Evolutionary conservation across 2,113 vertebrate genomes (phyloP).

Genomic region (Petaurus breviceps): DNA sequence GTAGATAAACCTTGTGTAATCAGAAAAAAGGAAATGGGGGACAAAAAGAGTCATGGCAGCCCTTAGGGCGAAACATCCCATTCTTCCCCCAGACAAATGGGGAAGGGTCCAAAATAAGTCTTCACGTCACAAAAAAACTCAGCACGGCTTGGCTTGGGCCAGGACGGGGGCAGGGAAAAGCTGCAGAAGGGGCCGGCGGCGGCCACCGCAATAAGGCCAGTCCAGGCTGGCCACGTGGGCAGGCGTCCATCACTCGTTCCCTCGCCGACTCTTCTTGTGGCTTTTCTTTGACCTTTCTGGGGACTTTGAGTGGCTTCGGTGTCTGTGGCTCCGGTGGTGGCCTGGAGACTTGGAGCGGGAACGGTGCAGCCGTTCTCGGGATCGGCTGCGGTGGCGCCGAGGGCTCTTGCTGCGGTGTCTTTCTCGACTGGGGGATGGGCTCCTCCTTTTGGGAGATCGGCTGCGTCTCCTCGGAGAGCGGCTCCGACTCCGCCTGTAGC

Average conservation of each 20-base stretch:
- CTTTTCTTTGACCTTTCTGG: slow-evolving; percentile 98
- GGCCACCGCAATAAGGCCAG: background rate
- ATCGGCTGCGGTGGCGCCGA: slow-evolving; percentile 94
- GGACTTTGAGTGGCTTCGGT: slow-evolving; percentile 97
- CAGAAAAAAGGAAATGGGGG: background rate
- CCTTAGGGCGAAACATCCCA: slow-evolving; percentile 20
- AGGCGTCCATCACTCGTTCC: slow-evolving; percentile 88
- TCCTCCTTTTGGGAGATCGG: slow-evolving; percentile 96
- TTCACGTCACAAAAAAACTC: slow-evolving; percentile 50
- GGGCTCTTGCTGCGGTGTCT: slow-evolving; percentile 98
- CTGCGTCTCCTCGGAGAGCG: slow-evolving; percentile 94
- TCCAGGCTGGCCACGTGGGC: background rate
- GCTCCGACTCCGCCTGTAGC: slow-evolving; percentile 94
- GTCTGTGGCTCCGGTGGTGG: slow-evolving; percentile 97
- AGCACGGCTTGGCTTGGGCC: slow-evolving; percentile 56
- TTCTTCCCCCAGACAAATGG: slow-evolving; percentile 30
- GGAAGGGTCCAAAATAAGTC: slow-evolving; percentile 51
- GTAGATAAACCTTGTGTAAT: background rate
- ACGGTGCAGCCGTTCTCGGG: slow-evolving; percentile 94
- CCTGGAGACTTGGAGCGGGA: slow-evolving; percentile 96
- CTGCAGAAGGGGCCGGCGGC: background rate
- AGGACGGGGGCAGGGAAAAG: background rate
- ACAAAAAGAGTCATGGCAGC: slow-evolving; percentile 46
- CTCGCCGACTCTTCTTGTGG: slow-evolving; percentile 97
- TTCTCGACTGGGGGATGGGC: slow-evolving; percentile 93